Evolutionary conservation across 2,888 invertebrate genomes (phyloP), one percentile per base, ranked within the genome.

Genomic region (Agonopterix heracliana): DNA sequence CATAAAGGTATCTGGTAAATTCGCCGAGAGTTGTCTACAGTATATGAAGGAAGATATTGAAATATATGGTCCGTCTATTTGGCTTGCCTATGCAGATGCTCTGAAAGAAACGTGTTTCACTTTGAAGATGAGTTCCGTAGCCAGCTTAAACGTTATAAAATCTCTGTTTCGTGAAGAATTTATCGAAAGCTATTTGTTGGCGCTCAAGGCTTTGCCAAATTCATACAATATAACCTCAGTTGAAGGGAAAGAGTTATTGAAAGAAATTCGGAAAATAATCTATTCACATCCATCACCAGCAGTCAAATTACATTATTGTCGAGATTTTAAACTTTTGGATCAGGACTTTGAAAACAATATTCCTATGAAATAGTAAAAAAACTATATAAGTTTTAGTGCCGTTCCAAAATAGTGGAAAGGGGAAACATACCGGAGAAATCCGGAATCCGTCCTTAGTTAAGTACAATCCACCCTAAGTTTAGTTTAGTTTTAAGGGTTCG

Each of bases 41-140:
- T 34, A n/a, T 17, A 41, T 49, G 14, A 49, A 44, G 34, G 45
- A 44, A 11, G 49, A 49, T 10, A 10, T 45, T 1, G 11, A 41
- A 41, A n/a, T 10, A 9, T n/a, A 26, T 34, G 45, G 41, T 45
- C 44, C 49, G 14, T 45, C 45, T n/a, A 49, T 49, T 9, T 40
- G 12, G 11, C 3, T 10, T 5, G 11, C 41, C 7, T 41, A 45
- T 14, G 41, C 11, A 11, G 11, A 49, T 2, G 49, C 49, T 9
- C 7, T 45, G 8, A 11, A 41, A n/a, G 12, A 35, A 9, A 44
- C 17, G 12, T 44, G 13, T 49, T 9, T 5, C 7, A 13, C 17
- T 34, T 10, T 49, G 35, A 2, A 41, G 0, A 5, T 17, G 1
- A 38, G 5, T 44, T 1, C 2, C 1, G 34, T 1, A 8, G n/a